These are phyloP conservation scores for Vulpes lagopus DNA, from an alignment of 2,113 vertebrate genomes.

Conservation along the genomic window DNA sequence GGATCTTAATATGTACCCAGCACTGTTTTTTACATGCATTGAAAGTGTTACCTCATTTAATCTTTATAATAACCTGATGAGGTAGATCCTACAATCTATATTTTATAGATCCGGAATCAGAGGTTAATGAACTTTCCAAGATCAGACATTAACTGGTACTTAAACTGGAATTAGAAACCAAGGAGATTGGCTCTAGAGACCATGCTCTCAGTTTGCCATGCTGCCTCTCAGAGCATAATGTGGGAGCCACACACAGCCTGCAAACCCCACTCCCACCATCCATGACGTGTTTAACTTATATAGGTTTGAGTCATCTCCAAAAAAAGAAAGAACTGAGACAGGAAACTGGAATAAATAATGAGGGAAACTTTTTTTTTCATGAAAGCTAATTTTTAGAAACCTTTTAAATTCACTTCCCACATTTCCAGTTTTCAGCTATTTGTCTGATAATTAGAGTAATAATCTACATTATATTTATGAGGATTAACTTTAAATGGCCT, in stretches of 20 bases:
- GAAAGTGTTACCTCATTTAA: conserved; percentile 21
- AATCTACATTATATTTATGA: background rate
- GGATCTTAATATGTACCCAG: background rate
- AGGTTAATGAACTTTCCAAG: background rate
- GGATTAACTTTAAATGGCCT: background rate
- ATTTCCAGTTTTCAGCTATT: background rate
- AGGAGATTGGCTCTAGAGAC: background rate
- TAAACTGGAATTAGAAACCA: background rate
- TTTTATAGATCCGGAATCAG: background rate
- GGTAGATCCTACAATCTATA: background rate
- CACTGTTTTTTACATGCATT: background rate
- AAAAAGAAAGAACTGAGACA: background rate
- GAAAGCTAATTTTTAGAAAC: background rate
- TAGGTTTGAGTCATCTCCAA: background rate
- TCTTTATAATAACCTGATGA: background rate
- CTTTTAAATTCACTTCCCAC: background rate
- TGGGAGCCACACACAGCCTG: background rate
- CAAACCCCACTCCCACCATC: background rate
- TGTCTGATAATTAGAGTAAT: background rate
- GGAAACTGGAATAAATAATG: background rate
- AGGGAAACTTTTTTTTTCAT: background rate
- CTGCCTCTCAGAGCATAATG: background rate
- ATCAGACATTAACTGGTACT: background rate
- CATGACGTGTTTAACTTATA: background rate
- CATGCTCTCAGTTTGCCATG: no score